Conservation (phyloP, 2,797 vertebrate genomes). For the Squalus acanthias region DNA sequence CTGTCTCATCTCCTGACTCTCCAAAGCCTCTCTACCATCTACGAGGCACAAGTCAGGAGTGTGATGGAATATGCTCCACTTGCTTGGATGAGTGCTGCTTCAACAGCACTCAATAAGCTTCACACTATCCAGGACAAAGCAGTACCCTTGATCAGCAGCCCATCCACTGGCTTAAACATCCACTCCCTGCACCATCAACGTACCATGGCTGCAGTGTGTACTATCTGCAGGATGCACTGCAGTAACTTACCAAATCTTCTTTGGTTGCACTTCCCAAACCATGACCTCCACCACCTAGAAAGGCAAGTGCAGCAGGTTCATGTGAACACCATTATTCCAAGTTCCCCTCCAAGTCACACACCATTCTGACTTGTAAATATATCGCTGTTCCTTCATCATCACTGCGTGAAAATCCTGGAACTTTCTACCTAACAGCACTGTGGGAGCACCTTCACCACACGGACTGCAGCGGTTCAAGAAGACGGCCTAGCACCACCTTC, state of each 20-base stretch:
- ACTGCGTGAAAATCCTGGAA: not conserved
- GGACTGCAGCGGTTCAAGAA: not conserved
- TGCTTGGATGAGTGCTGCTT: not conserved
- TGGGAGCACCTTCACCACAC: not conserved
- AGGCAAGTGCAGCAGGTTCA: not conserved
- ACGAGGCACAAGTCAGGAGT: not conserved
- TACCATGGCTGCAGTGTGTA: not conserved
- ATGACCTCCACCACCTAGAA: not conserved
- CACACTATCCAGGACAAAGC: not conserved
- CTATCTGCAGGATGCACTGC: not conserved
- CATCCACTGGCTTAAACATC: not conserved
- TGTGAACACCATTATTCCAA: not conserved
- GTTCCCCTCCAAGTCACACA: not conserved
- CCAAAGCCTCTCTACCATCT: not conserved
- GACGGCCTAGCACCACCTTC: not conserved
- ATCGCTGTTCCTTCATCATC: not conserved
- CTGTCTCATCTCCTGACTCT: not conserved
- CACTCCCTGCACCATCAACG: not conserved
- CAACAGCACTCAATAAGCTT: not conserved
- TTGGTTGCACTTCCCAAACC: not conserved
- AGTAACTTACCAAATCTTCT: not conserved
- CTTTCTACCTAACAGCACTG: not conserved
- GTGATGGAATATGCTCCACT: not conserved
- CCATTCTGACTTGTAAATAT: not conserved
- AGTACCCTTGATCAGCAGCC: not conserved